Conservation (phyloP, 2,113 vertebrate genomes). For the Xiphophorus couchianus region DNA sequence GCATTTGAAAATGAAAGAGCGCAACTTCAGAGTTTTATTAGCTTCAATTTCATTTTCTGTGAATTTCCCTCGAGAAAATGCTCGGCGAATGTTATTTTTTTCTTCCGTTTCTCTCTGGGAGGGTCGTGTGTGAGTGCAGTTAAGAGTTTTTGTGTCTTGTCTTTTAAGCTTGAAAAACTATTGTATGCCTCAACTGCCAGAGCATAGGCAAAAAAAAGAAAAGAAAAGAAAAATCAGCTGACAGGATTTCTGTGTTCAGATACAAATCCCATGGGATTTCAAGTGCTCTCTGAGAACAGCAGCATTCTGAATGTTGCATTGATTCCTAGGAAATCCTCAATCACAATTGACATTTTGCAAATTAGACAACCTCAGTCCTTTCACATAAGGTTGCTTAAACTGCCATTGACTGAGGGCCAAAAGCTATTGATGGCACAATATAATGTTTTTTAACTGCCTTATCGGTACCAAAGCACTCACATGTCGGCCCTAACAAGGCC, state of each 20-base stretch:
- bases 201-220: slow-evolving; percentile 45
- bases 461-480: slow-evolving; percentile 35
- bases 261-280: slow-evolving; percentile 62
- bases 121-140: slow-evolving; percentile 34
- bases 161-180: slow-evolving; percentile 50
- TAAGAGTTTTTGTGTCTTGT: slow-evolving; percentile 46
- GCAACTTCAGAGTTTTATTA: slow-evolving; percentile 52
- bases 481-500: slow-evolving; percentile 29
- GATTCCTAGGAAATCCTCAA: slow-evolving; percentile 63
- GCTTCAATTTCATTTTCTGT: slow-evolving; percentile 53
- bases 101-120: background rate
- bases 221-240: slow-evolving; percentile 31
- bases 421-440: slow-evolving; percentile 40
- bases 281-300: slow-evolving; percentile 40
- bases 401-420: slow-evolving; percentile 45
- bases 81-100: slow-evolving; percentile 9
- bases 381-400: slow-evolving; percentile 55
- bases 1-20: slow-evolving; percentile 40
- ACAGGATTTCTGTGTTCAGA: slow-evolving; percentile 66
- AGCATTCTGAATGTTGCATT: slow-evolving; percentile 48
- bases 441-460: slow-evolving; percentile 58
- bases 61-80: slow-evolving; percentile 42
- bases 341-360: slow-evolving; percentile 64
- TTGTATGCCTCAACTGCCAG: slow-evolving; percentile 26
- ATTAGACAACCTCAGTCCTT: slow-evolving; percentile 52